Evolutionary conservation across 2,888 invertebrate species (phyloP), one percentile per base, ranked within the genome.

Genomic region (Heteromyza rotundicornis): DNA sequence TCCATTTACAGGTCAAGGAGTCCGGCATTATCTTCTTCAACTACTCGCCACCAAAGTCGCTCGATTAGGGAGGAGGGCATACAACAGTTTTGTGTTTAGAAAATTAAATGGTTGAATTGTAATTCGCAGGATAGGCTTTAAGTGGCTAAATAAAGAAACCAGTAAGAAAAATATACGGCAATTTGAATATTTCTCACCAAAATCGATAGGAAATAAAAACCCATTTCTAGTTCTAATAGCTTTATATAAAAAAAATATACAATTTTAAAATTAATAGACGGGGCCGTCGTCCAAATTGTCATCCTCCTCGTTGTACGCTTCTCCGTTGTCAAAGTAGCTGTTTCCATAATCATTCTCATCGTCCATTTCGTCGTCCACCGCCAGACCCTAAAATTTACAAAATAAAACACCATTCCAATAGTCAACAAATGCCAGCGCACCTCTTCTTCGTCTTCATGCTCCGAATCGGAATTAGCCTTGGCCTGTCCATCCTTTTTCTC

Each of bases 291-390:
- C 93, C 65, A 92, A 83, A 79, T 91, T 92, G 72, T 94, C 94
- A 75, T 94, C 94, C 71, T 94, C 94, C 64, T 94, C 93, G 78
- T 93, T 93, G 78, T 91, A 93, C 27, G 88, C 89, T 82, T 94
- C 94, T 1, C 94, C 94, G 80, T 94, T 93, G 79, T 94, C 94
- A 81, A 94, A 94, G 79, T 93, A 94, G 77, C 90, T 93, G 72
- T 92, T 92, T 0, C 90, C 91, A 77, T 94, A 94, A 80, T 94
- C 94, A 20, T 93, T 94, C 19, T 94, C 94, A 75, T 93, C 93
- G 77, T 94, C 94, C 87, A 93, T 89, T 82, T 94, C 94, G 76
- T 92, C 90, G 73, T 94, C 93, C 8, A 74, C 80, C 2, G 71
- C 78, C 47, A 71, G 72, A 23, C 70, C 74, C 69, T 64, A 59